Percentiles rank a stretch among this genome's conserved stretches.
Evolutionary conservation across 2,113 vertebrate species (phyloP).

Genomic region (Spermophilus dauricus): DNA sequence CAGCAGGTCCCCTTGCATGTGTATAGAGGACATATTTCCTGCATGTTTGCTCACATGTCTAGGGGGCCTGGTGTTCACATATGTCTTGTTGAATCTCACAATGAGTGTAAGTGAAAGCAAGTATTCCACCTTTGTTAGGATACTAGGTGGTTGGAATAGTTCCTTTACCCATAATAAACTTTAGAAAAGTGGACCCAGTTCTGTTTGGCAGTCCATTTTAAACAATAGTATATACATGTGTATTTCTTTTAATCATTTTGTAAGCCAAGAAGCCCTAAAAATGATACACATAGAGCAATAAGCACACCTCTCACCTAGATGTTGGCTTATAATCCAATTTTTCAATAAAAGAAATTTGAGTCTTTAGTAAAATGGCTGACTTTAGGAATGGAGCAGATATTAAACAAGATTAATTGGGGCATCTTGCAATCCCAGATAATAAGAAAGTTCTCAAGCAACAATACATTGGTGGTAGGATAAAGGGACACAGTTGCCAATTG

Average conservation of each 20-base stretch:
- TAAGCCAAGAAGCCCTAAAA: not conserved
- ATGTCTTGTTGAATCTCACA: not conserved
- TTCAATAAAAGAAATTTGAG: not conserved
- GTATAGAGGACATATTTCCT: not conserved
- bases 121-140: not conserved
- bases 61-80: not conserved
- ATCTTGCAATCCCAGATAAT: not conserved
- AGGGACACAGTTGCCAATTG: not conserved
- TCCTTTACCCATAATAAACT: not conserved
- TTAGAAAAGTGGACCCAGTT: not conserved
- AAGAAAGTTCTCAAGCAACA: not conserved
- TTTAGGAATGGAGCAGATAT: not conserved
- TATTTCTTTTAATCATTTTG: not conserved
- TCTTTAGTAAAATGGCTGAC: not conserved
- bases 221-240: not conserved
- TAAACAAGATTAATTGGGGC: not conserved
- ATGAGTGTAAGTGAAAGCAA: not conserved
- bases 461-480: not conserved
- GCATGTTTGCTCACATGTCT: not conserved
- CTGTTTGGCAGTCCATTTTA: not conserved
- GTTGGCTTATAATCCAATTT: not conserved
- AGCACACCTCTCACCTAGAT: not conserved
- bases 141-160: not conserved
- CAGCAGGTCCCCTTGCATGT: not conserved
- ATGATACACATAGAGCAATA: not conserved